Evolutionary conservation across 2,888 invertebrate genomes (phyloP).

Genomic region (Drosophila kanekoi): DNA sequence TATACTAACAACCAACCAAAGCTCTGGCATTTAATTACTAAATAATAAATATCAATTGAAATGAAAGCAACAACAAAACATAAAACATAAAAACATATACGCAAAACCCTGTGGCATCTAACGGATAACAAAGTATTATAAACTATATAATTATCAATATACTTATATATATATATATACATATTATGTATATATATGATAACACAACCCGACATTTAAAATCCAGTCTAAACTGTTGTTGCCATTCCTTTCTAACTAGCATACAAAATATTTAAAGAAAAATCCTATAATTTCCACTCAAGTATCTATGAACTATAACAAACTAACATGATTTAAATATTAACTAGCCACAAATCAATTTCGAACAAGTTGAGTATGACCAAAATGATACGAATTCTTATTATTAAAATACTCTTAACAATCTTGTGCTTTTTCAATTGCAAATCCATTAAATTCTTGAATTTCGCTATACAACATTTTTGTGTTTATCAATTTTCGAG

Average conservation of each 20-base stretch:
- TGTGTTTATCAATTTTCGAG: slow-evolving; percentile 17
- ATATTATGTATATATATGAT: slow-evolving; percentile 32
- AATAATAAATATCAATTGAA: slow-evolving; percentile 64
- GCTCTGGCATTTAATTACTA: slow-evolving; percentile 84
- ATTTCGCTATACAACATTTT: slow-evolving; percentile 51
- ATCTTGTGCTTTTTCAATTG: slow-evolving; percentile 68
- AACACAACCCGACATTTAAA: slow-evolving; percentile 34
- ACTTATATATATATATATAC: slow-evolving; percentile 32
- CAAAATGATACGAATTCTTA: slow-evolving; percentile 62
- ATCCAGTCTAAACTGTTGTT: slow-evolving; percentile 57
- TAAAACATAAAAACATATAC: slow-evolving; percentile 37
- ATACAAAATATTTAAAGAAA: slow-evolving; percentile 43
- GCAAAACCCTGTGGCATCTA: slow-evolving; percentile 54
- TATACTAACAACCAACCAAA: slow-evolving; percentile 67
- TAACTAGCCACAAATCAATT: slow-evolving; percentile 62
- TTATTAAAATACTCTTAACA: slow-evolving; percentile 63
- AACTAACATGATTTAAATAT: slow-evolving; percentile 31
- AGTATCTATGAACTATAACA: slow-evolving; percentile 51
- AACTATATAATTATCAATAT: slow-evolving; percentile 41
- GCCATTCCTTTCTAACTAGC: slow-evolving; percentile 61
- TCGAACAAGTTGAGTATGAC: slow-evolving; percentile 79
- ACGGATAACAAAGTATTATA: slow-evolving; percentile 58
- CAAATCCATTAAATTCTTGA: slow-evolving; percentile 50
- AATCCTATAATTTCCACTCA: slow-evolving; percentile 43
- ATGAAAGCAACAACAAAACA: slow-evolving; percentile 56